Conservation (phyloP, 2,113 vertebrate genomes). For the Lophotis ruficrista region DNA sequence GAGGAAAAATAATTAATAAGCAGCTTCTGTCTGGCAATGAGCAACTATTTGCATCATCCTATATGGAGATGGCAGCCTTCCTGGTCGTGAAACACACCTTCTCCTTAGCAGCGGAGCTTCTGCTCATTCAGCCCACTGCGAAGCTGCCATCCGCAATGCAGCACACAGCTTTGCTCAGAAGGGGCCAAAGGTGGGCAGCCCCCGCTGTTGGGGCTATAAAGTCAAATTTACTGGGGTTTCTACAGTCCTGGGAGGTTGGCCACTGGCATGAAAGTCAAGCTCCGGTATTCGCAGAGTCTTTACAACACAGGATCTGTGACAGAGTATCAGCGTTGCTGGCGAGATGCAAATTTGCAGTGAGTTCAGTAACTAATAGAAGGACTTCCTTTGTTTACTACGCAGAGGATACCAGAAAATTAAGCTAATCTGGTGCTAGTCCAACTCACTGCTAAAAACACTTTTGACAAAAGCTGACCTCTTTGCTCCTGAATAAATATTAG, state of each 20-base stretch:
- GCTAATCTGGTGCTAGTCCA: conserved; percentile 50
- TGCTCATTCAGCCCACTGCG: accelerated
- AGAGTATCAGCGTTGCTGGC: not conserved
- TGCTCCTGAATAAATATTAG: conserved; percentile 55
- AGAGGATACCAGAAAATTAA: conserved; percentile 59
- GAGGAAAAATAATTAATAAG: conserved; percentile 62
- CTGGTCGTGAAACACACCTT: not conserved
- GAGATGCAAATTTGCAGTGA: not conserved
- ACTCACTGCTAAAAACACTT: conserved; percentile 10
- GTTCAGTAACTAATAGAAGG: conserved; percentile 37
- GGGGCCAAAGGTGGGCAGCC: not conserved
- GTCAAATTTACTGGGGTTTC: not conserved
- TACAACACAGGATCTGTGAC: not conserved
- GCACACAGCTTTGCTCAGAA: not conserved
- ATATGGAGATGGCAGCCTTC: not conserved
- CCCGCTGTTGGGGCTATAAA: accelerated
- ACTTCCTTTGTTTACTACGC: conserved; percentile 64
- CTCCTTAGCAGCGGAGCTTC: not conserved
- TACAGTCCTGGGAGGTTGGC: not conserved
- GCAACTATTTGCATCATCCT: conserved; percentile 27
- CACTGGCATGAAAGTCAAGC: not conserved
- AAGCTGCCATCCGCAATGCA: accelerated
- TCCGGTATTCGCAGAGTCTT: not conserved
- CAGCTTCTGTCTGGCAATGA: conserved; percentile 50
- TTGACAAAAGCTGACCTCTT: conserved; percentile 43